Conservation (phyloP, 2,797 vertebrate genomes). For the Poeciliopsis gracilis region DNA sequence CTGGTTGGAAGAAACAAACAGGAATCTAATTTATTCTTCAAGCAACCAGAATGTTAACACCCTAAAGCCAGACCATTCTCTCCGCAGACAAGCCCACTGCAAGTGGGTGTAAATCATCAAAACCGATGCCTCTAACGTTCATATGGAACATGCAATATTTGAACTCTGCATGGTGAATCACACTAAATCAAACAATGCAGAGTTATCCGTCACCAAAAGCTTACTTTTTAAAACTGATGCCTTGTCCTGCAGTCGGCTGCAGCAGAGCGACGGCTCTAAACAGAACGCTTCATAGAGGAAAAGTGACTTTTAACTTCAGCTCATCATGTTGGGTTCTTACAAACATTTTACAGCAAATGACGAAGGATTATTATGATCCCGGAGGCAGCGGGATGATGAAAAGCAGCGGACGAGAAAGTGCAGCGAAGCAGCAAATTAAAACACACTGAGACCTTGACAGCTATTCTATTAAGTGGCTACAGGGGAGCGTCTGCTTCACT, state of each 20-base stretch:
- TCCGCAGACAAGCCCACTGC: background rate
- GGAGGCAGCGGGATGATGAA: conserved; percentile 14
- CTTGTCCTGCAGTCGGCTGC: background rate
- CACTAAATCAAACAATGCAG: background rate
- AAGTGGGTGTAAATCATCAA: background rate
- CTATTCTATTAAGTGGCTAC: conserved; percentile 42
- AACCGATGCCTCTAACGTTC: background rate
- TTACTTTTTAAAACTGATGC: background rate
- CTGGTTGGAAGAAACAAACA: background rate
- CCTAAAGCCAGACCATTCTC: background rate
- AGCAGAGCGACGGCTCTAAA: background rate
- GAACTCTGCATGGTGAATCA: background rate
- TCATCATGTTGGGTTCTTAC: conserved; percentile 2
- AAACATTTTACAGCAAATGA: background rate
- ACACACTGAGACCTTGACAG: conserved; percentile 52
- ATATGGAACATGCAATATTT: background rate
- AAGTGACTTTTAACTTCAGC: background rate
- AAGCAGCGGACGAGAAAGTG: conserved; percentile 38
- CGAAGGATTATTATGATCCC: conserved; percentile 31
- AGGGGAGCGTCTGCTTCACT: conserved; percentile 47
- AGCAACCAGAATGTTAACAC: background rate
- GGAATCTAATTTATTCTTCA: background rate
- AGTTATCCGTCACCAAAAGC: background rate
- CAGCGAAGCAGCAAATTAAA: conserved; percentile 69
- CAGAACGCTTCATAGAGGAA: background rate